Conservation (phyloP, 2,888 invertebrate species). For the Podotricha telesiphe region DNA sequence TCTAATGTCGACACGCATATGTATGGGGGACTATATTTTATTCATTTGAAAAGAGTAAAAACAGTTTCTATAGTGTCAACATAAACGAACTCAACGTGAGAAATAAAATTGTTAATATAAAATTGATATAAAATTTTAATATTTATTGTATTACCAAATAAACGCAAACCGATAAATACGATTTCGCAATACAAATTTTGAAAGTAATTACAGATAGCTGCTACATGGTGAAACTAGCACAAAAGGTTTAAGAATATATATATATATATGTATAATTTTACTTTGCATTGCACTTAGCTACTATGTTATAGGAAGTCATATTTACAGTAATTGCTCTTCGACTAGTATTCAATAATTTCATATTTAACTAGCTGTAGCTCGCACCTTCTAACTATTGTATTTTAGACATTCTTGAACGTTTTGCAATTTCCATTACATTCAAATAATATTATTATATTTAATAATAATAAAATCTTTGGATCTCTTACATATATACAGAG, state of each 20-base stretch:
- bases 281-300: background rate
- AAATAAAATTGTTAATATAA: background rate
- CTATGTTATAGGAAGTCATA: constrained; percentile 1
- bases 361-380: background rate
- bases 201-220: constrained; percentile 1
- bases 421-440: background rate
- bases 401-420: constrained; percentile 6
- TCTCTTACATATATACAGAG: background rate
- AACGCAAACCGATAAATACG: constrained; percentile 1
- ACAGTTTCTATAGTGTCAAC: background rate
- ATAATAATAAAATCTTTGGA: background rate
- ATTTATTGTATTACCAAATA: background rate
- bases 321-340: constrained; percentile 1
- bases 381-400: background rate
- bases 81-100: background rate
- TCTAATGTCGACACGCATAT: no score
- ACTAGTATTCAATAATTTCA: constrained; percentile 9
- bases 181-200: constrained; percentile 15
- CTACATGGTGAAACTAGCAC: background rate
- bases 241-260: background rate
- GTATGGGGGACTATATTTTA: no score
- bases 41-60: no score
- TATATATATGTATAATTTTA: no score
- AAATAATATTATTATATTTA: no score
- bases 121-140: no score